These are phyloP conservation scores for Scaptomyza polygonia DNA, from an alignment of 2,888 invertebrate genomes.

Conservation along the genomic window DNA sequence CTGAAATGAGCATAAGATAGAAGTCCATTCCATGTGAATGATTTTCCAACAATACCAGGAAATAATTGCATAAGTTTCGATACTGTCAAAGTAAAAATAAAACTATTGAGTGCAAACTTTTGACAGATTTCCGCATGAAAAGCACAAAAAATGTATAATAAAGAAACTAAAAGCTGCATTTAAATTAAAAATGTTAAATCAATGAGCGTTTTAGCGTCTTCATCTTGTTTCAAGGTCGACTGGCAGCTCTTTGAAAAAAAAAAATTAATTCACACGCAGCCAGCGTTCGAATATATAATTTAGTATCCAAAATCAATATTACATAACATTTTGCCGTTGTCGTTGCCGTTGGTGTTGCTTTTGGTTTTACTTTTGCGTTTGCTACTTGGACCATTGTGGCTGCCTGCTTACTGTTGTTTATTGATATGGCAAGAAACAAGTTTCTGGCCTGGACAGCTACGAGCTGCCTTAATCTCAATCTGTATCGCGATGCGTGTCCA, in stretches of 20 bases:
- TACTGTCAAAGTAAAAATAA: slow-evolving; percentile 27
- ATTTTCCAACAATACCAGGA: slow-evolving; percentile 64
- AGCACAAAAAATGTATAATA: background rate
- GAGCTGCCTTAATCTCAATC: slow-evolving; percentile 9
- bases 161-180: background rate
- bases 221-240: slow-evolving; percentile 63
- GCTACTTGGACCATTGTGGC: slow-evolving; percentile 15
- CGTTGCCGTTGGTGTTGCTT: slow-evolving; percentile 10
- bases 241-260: slow-evolving; percentile 38
- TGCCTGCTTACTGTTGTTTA: slow-evolving; percentile 34
- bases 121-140: slow-evolving; percentile 37
- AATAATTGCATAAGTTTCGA: slow-evolving; percentile 31
- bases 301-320: slow-evolving; percentile 63
- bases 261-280: slow-evolving; percentile 68
- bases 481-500: slow-evolving; percentile 61
- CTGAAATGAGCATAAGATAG: slow-evolving; percentile 4
- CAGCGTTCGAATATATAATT: slow-evolving; percentile 33
- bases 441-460: slow-evolving; percentile 43
- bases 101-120: slow-evolving; percentile 38
- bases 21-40: slow-evolving; percentile 10
- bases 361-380: slow-evolving; percentile 21
- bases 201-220: slow-evolving; percentile 12
- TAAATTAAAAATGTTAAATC: background rate
- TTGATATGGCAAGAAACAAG: slow-evolving; percentile 58
- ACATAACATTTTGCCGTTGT: slow-evolving; percentile 60